Evolutionary conservation across 2,113 vertebrate genomes (phyloP), one percentile per base, ranked within the genome.

Genomic region (Hipposideros armiger): DNA sequence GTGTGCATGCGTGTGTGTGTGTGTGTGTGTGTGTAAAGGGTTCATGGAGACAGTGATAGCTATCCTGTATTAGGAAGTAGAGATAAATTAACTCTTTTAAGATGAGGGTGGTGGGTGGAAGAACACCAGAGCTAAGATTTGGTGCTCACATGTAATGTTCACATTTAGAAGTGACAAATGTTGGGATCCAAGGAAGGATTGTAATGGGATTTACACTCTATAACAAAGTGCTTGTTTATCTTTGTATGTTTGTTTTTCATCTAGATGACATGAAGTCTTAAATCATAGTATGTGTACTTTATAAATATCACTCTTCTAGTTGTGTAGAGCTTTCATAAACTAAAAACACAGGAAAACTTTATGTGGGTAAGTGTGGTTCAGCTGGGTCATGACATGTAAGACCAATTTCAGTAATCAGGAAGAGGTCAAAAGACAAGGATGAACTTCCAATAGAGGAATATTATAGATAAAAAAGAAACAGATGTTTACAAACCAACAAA

Each of bases 71-170:
- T 30, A 72, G 0, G 1, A 45, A 13, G 15, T 24, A 52, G 28
- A 45, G 4, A 26, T 50, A 42, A 58, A 22, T 22, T 73, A 7
- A 62, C 16, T 22, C 67, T 56, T 62, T 73, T 40, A 73, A 60
- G 6, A 5, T 3, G 36, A 3, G 10, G 13, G 52, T 32, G 28
- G 80, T 19, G 10, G 7, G 1, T 7, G 0, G 2, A 52, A 60
- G 20, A 64, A 72, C 17, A 52, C 15, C 11, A n/a, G 24, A 73
- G n/a, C 40, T 72, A 76, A 11, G 15, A 47, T 11, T 45, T 24
- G n/a, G 15, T 67, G 15, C 7, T 56, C 87, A 40, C 47, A 66
- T 26, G 2, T 74, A n/a, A 73, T 24, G 2, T 50, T 87, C 1
- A 30, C 16, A 45, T 77, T 7, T 84, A 60, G 17, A 90, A 92